Base-by-base conservation (phyloP, 2,797 vertebrate genomes). In the Ataeniobius toweri region DNA sequence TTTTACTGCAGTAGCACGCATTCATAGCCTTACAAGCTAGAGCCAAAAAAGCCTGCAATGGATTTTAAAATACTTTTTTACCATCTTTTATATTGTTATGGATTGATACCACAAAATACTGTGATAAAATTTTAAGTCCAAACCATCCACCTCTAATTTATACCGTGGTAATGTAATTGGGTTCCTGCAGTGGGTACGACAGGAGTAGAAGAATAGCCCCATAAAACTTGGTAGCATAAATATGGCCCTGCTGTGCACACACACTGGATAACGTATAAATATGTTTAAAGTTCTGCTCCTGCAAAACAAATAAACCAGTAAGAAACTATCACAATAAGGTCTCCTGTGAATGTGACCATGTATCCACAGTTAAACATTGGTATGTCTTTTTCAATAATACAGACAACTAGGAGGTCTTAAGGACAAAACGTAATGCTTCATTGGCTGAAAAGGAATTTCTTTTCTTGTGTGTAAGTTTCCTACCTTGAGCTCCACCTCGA, bases 401-500 rank as follows among this genome's bases (percentile, higher is more conserved):
- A 65, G 6, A 22, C 63, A 67, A 41, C 36, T 61, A 16, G 14
- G 58, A 68, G 5, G 36, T 5, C 65, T 13, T 3, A 50, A 50
- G 3, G 7, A 36, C 59, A 36, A 16, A 1, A 51, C 28, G 18
- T 20, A 20, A 55, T 3, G 5, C 16, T 20, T 53, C 6, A 18
- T 1, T 22, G 22, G 3, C 22, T 41, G 22, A 16, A 4, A n/a
- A 9, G 6, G 51, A 39, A 41, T 58, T 41, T 36, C 53, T 41
- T 55, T 12, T 13, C n/a, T 31, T 12, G 2, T 31, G 2, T 5
- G 13, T 13, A 50, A 22, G 0, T 63, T 2, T 61, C 80, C 85
- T 93, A 96, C 96, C 96, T 92, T 93, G 69, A 55, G 44, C n/a
- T 81, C 72, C 24, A 73, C 75, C 83, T 6, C 12, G 51, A 0